These are phyloP conservation scores for Spodoptera litura DNA, from an alignment of 1,140 invertebrate genomes.

Conservation along the genomic window DNA sequence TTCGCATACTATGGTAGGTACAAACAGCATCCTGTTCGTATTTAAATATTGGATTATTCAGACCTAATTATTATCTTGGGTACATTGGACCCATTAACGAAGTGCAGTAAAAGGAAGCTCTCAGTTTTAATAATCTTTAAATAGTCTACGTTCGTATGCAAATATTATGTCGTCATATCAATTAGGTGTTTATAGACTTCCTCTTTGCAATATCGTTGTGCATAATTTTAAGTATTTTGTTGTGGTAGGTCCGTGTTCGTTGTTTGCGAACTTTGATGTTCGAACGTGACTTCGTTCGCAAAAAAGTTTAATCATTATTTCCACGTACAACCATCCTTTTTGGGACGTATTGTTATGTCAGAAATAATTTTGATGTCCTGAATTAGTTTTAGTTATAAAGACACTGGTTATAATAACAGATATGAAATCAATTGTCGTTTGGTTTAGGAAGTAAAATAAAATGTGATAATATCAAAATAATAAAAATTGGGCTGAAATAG, in stretches of 20 bases:
- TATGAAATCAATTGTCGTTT: too few relatives aligned
- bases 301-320: not conserved
- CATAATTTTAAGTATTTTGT: conserved; percentile 19
- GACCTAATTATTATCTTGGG: conserved; percentile 4
- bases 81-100: conserved; percentile 4
- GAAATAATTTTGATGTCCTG: too few relatives aligned
- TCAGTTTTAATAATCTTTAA: conserved; percentile 1
- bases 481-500: too few relatives aligned
- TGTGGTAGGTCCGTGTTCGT: conserved; percentile 15
- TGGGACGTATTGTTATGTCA: too few relatives aligned
- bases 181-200: conserved; percentile 41
- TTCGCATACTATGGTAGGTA: too few relatives aligned
- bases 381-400: too few relatives aligned
- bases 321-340: too few relatives aligned
- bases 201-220: conserved; percentile 7
- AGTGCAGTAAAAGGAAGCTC: conserved; percentile 32
- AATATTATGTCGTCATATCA: conserved; percentile 35
- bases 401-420: too few relatives aligned
- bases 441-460: too few relatives aligned
- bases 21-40: not conserved
- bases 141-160: conserved; percentile 21
- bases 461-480: too few relatives aligned
- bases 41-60: conserved; percentile 6
- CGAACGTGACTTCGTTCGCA: conserved; percentile 5
- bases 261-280: conserved; percentile 2